A percentile compares a stretch with the other conserved stretches of the same genome.
Conservation (phyloP, 1,140 invertebrate species). For the Aphidius ervi region DNA sequence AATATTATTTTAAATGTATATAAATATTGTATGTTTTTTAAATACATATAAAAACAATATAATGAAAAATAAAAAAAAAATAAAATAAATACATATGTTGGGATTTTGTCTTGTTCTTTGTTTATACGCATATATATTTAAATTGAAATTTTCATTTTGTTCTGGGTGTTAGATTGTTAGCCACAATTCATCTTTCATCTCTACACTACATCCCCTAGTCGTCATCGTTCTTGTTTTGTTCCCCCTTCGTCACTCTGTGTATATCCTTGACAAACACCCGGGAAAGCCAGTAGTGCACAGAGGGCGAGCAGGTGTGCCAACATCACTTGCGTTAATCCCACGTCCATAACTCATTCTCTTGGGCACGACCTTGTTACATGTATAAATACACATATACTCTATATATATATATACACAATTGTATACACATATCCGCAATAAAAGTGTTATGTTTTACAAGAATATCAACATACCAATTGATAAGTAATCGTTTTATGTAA, state of each 20-base stretch:
- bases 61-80: background rate
- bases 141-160: background rate
- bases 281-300: conserved; percentile 13
- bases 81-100: background rate
- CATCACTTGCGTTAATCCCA: conserved; percentile 43
- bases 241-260: conserved; percentile 16
- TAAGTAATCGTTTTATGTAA: too few species aligned
- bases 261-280: conserved; percentile 20
- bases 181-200: background rate
- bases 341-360: conserved; percentile 32
- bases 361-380: conserved; percentile 15
- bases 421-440: conserved; percentile 9
- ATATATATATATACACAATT: background rate
- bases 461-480: too few species aligned
- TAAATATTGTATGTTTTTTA: too few species aligned
- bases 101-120: background rate
- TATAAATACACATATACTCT: background rate
- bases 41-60: too few species aligned
- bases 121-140: background rate
- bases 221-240: conserved; percentile 9
- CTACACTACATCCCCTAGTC: background rate
- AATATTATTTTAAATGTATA: conserved; percentile 46
- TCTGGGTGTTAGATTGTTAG: background rate
- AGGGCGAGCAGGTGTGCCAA: conserved; percentile 41
- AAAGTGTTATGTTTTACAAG: background rate